These are phyloP conservation scores for Oncorhynchus gorbuscha DNA, from an alignment of 2,113 vertebrate species.

Conservation along the genomic window DNA sequence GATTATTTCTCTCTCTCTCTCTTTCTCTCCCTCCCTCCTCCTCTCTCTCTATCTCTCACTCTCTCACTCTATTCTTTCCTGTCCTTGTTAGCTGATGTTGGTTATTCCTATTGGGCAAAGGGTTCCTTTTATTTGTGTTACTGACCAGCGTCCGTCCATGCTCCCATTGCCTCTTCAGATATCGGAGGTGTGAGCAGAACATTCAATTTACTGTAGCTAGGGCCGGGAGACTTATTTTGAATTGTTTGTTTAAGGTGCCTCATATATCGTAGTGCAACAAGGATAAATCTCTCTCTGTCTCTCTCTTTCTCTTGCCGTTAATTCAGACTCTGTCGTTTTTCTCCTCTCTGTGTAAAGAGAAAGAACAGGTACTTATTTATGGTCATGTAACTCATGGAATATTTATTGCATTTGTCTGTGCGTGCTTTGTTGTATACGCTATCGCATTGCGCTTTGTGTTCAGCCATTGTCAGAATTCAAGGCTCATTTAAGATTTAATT, in stretches of 20 bases:
- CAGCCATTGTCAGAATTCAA: not conserved
- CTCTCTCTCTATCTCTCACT: not conserved
- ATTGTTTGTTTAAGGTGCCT: conserved; percentile 29
- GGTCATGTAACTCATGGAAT: conserved; percentile 53
- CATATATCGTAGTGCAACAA: conserved; percentile 46
- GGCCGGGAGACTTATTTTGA: not conserved
- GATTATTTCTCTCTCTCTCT: no score
- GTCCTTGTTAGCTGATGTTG: conserved; percentile 2
- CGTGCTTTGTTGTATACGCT: not conserved
- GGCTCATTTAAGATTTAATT: not conserved
- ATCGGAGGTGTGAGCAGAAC: not conserved
- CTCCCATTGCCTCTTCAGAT: not conserved
- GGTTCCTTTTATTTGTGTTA: no score
- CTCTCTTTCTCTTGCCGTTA: not conserved
- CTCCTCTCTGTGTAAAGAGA: conserved; percentile 48
- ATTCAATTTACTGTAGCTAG: not conserved
- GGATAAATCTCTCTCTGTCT: conserved; percentile 50
- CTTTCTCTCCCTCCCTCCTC: not conserved
- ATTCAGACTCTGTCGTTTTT: conserved; percentile 19
- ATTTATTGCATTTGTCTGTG: conserved; percentile 41
- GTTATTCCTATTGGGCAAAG: not conserved
- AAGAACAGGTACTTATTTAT: conserved; percentile 50
- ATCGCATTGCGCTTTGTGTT: not conserved
- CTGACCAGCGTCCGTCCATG: not conserved
- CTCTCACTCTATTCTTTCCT: not conserved